phyloP scores from a whole-genome alignment of 2,797 vertebrate species.

The Pyrocephalus nanus region DNA sequence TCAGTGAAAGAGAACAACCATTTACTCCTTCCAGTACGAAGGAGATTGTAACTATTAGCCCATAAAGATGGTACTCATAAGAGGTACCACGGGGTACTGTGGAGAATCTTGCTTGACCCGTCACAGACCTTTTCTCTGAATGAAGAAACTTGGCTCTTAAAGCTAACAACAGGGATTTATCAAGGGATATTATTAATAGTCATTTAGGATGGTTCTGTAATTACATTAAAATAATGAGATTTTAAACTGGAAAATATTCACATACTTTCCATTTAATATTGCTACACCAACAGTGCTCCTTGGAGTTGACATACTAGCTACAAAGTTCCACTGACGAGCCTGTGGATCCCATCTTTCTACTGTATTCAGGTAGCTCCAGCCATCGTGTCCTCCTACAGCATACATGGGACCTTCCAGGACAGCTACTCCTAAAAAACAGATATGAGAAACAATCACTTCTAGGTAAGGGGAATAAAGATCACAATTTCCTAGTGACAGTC shows the following conservation, averaged over 20 bases:
- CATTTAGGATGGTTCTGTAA: neutral
- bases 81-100: neutral
- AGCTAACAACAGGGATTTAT: neutral
- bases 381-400: conserved; percentile 95
- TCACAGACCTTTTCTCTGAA: neutral
- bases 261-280: conserved; percentile 94
- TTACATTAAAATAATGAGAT: neutral
- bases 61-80: neutral
- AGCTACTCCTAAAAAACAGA: conserved; percentile 84
- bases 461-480: neutral
- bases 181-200: neutral
- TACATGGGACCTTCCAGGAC: conserved; percentile 98
- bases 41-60: neutral
- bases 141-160: neutral
- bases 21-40: neutral
- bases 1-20: neutral
- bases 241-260: neutral
- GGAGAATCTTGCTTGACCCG: neutral
- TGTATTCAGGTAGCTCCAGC: conserved; percentile 98
- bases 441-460: neutral
- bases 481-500: neutral
- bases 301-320: conserved; percentile 97
- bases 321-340: conserved; percentile 97
- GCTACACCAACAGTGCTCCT: conserved; percentile 97
- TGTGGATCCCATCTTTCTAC: conserved; percentile 97